Conservation (phyloP, 1,140 invertebrate species). For the Drosophila baimaii region DNA sequence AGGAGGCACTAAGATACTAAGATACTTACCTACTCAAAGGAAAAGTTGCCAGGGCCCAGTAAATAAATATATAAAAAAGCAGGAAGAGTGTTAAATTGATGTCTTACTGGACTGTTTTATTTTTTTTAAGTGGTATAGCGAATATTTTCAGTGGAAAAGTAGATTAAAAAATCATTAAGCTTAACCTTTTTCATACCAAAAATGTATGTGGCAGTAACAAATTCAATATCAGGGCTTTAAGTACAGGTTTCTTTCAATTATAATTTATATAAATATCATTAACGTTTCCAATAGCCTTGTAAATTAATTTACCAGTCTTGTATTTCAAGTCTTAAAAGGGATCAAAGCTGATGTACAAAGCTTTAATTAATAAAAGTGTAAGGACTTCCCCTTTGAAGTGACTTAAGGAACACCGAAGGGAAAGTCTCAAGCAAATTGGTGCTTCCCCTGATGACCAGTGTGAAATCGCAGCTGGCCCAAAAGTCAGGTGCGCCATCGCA, state of each 20-base stretch:
- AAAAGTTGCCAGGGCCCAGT: not conserved
- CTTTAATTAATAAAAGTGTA: no score
- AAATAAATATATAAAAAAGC: not conserved
- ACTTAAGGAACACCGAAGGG: not conserved
- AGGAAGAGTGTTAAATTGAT: no score
- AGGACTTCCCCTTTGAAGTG: not conserved
- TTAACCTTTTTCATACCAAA: not conserved
- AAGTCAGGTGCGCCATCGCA: constrained; percentile 56
- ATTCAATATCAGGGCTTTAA: no score
- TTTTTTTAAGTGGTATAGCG: no score
- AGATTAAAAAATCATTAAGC: no score
- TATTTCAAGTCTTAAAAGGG: not conserved
- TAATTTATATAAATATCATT: not conserved
- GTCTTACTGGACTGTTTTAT: not conserved
- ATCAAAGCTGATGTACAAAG: not conserved
- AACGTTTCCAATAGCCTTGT: not conserved
- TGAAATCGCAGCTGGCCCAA: constrained; percentile 32
- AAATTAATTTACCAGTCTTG: no score
- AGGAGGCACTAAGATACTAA: not conserved
- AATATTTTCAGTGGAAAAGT: no score
- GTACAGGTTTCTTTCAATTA: no score
- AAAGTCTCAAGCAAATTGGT: constrained; percentile 3
- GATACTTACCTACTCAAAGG: not conserved
- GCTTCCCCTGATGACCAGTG: constrained; percentile 9
- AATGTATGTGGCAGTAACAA: not conserved